phyloP scores from a whole-genome alignment of 2,888 invertebrate genomes.

The Lathronympha strigana region DNA sequence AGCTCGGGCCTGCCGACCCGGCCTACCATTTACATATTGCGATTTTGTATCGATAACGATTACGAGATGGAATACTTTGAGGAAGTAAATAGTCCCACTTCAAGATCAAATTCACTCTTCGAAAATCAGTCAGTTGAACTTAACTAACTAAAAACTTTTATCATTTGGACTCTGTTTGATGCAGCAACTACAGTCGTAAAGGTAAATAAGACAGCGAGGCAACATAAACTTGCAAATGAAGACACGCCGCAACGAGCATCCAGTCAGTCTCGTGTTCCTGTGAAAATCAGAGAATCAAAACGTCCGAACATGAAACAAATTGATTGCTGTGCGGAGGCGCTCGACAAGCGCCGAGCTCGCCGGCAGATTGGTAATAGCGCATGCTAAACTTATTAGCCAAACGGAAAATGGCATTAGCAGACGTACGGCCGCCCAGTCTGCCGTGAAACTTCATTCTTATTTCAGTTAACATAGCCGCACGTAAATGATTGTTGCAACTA shows the following conservation, averaged over 20 bases:
- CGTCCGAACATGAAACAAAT: constrained; percentile 79
- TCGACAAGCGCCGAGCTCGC: constrained; percentile 68
- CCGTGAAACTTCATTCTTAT: constrained; percentile 75
- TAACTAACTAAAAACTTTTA: constrained; percentile 7
- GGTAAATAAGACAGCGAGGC: constrained; percentile 59
- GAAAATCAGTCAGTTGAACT: not conserved
- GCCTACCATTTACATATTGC: constrained; percentile 77
- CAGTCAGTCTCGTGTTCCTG: constrained; percentile 62
- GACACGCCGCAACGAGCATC: constrained; percentile 68
- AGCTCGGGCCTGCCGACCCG: constrained; percentile 61
- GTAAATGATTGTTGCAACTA: constrained; percentile 81
- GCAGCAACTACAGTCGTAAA: constrained; percentile 25
- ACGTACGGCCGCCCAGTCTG: constrained; percentile 65
- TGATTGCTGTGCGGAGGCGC: constrained; percentile 76
- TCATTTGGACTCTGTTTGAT: constrained; percentile 19
- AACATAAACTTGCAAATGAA: constrained; percentile 73
- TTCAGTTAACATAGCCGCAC: constrained; percentile 75
- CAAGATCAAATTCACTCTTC: not conserved
- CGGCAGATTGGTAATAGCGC: constrained; percentile 82
- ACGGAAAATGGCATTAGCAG: constrained; percentile 82
- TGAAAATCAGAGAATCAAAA: constrained; percentile 78
- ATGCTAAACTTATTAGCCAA: constrained; percentile 83
- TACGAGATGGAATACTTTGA: constrained; percentile 40
- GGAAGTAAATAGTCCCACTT: not conserved
- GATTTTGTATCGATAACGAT: constrained; percentile 75